These are phyloP conservation scores for Anthrax anthrax DNA, from an alignment of 2,888 invertebrate genomes.

Conservation along the genomic window DNA sequence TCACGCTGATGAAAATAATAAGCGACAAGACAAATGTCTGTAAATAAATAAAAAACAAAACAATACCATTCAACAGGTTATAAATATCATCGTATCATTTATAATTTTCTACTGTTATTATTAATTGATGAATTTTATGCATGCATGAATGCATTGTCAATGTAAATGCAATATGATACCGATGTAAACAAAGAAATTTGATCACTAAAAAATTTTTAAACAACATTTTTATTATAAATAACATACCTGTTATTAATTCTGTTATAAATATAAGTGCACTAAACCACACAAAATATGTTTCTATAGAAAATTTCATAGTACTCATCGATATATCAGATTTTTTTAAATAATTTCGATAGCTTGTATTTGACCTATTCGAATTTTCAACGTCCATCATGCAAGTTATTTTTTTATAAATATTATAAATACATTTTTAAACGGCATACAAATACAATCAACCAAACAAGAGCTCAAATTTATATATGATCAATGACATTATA, in stretches of 20 bases:
- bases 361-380: slow-evolving; percentile 9
- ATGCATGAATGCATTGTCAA: not conserved
- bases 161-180: not conserved
- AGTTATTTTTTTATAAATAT: too few relatives aligned
- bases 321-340: slow-evolving; percentile 4
- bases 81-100: not conserved
- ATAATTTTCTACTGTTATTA: too few relatives aligned
- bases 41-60: slow-evolving; percentile 1
- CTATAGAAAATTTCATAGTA: slow-evolving; percentile 11
- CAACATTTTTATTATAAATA: not conserved
- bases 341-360: slow-evolving; percentile 7
- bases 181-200: slow-evolving; percentile 9
- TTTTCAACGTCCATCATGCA: slow-evolving; percentile 12
- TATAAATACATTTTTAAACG: too few relatives aligned
- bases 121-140: not conserved
- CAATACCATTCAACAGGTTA: slow-evolving; percentile 5
- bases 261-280: slow-evolving; percentile 14
- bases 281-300: slow-evolving; percentile 15
- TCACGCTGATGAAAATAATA: slow-evolving; percentile 13
- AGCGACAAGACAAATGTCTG: slow-evolving; percentile 12
- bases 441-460: too few relatives aligned
- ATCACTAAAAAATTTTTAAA: not conserved
- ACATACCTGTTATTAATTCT: slow-evolving; percentile 12
- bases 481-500: too few relatives aligned
- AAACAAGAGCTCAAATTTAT: too few relatives aligned